phyloP scores from a whole-genome alignment of 2,113 vertebrate genomes.

The Spea multiplicata region DNA sequence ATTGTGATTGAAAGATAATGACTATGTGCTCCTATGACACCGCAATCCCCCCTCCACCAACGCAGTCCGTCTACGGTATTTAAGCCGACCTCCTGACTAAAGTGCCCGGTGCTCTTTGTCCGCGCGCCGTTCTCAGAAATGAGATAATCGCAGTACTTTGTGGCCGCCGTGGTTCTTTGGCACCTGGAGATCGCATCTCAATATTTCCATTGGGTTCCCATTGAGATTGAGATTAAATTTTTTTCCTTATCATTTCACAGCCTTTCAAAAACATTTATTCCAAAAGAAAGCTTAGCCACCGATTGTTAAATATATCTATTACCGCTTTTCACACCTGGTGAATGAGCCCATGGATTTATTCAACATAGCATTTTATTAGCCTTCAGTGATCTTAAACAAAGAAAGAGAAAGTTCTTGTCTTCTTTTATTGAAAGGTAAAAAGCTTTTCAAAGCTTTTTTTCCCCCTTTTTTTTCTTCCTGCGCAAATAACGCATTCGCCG shows the following conservation, averaged over 20 bases:
- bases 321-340: slow-evolving; percentile 31
- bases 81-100: background rate
- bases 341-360: slow-evolving; percentile 40
- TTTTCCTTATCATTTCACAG: background rate
- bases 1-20: slow-evolving; percentile 30
- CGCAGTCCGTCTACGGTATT: background rate
- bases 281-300: background rate
- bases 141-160: background rate
- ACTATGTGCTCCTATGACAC: background rate
- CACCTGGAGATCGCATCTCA: slow-evolving; percentile 33
- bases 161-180: background rate
- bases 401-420: slow-evolving; percentile 18
- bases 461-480: slow-evolving; percentile 38
- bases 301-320: slow-evolving; percentile 44
- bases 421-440: slow-evolving; percentile 33
- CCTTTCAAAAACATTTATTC: slow-evolving; percentile 10
- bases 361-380: slow-evolving; percentile 37
- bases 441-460: slow-evolving; percentile 38
- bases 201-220: background rate
- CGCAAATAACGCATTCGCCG: slow-evolving; percentile 53
- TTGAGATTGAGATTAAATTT: slow-evolving; percentile 22
- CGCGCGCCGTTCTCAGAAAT: slow-evolving; percentile 3
- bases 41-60: background rate
- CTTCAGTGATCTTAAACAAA: slow-evolving; percentile 46
- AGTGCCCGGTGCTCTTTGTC: background rate